A percentile compares a stretch with the other conserved stretches of the same genome.
These are phyloP conservation scores for Bombus cullumanus DNA, from an alignment of 1,140 invertebrate species.

Conservation along the genomic window DNA sequence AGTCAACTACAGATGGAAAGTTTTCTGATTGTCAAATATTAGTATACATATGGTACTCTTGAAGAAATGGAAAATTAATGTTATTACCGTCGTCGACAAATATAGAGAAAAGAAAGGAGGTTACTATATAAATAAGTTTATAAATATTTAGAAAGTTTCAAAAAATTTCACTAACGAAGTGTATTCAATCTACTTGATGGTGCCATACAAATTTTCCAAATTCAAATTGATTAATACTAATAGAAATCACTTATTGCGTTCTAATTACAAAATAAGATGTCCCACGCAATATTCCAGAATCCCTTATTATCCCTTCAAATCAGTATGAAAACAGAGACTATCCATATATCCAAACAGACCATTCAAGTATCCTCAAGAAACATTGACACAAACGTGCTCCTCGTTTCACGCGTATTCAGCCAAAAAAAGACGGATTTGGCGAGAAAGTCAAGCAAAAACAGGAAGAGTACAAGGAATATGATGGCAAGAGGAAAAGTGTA, in stretches of 20 bases:
- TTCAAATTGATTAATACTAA: not conserved
- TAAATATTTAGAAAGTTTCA: not conserved
- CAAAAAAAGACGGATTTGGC: not conserved
- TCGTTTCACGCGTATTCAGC: no score
- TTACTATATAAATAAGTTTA: not conserved
- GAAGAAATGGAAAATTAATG: no score
- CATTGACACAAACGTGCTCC: no score
- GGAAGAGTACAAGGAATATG: not conserved
- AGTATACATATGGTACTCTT: no score
- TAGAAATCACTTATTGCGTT: not conserved
- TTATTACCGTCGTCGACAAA: no score
- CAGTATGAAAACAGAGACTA: not conserved
- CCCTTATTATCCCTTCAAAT: not conserved
- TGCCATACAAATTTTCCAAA: not conserved
- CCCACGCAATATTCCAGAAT: not conserved
- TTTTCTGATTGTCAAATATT: no score
- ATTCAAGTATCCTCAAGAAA: not conserved
- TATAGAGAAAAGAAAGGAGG: no score
- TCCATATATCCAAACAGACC: no score
- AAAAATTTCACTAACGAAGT: not conserved
- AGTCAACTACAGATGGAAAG: no score
- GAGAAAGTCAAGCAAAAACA: not conserved
- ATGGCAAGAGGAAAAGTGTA: not conserved
- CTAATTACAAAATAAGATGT: not conserved
- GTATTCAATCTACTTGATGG: not conserved